phyloP scores from a whole-genome alignment of 1,140 invertebrate species.

The Oryzaephilus surinamensis region DNA sequence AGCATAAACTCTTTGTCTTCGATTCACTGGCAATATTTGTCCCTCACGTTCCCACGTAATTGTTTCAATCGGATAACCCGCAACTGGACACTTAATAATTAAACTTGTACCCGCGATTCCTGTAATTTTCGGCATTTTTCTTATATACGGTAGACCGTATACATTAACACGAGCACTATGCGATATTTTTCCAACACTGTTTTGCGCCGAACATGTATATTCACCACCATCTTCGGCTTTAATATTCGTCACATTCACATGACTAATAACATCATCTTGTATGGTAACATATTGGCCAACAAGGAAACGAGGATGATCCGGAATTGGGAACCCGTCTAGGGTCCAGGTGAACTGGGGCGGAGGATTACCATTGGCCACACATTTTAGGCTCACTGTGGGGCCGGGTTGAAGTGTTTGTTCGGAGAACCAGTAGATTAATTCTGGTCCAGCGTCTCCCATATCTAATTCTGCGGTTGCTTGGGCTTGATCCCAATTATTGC shows the following conservation, averaged over 20 bases:
- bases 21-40: slow-evolving; percentile 70
- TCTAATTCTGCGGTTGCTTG: slow-evolving; percentile 72
- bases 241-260: slow-evolving; percentile 84
- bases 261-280: slow-evolving; percentile 86
- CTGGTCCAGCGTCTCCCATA: slow-evolving; percentile 74
- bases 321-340: slow-evolving; percentile 75
- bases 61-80: slow-evolving; percentile 81
- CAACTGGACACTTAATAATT: slow-evolving; percentile 83
- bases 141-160: slow-evolving; percentile 79
- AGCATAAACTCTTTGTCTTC: slow-evolving; percentile 73
- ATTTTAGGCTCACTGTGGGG: slow-evolving; percentile 78
- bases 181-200: slow-evolving; percentile 61
- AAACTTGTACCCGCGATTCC: slow-evolving; percentile 79
- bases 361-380: slow-evolving; percentile 82
- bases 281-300: slow-evolving; percentile 85
- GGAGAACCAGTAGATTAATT: slow-evolving; percentile 79
- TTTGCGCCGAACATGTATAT: slow-evolving; percentile 78
- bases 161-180: slow-evolving; percentile 84
- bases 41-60: slow-evolving; percentile 85
- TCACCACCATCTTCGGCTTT: slow-evolving; percentile 85
- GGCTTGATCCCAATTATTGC: slow-evolving; percentile 74
- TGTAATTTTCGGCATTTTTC: slow-evolving; percentile 83
- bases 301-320: slow-evolving; percentile 62
- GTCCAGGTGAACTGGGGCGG: slow-evolving; percentile 83
- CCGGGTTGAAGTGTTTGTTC: slow-evolving; percentile 83